These are phyloP conservation scores for Planococcus citri DNA, from an alignment of 1,140 invertebrate species.

Conservation along the genomic window DNA sequence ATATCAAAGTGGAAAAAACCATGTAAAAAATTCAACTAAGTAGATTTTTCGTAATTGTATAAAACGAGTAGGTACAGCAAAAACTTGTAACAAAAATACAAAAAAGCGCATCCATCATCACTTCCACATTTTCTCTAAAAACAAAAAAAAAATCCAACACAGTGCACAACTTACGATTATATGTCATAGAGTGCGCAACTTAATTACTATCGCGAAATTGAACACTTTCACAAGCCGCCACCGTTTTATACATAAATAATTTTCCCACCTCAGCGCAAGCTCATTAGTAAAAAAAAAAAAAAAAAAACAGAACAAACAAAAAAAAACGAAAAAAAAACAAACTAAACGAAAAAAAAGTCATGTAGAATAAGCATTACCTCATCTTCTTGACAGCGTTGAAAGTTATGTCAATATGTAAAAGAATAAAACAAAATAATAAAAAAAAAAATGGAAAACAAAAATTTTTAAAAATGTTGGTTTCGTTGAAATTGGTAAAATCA, in stretches of 20 bases:
- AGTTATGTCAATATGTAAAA: slow-evolving; percentile 2
- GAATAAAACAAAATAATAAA: background rate
- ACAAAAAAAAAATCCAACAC: no score
- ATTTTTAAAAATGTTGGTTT: background rate
- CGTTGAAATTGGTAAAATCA: background rate
- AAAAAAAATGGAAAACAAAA: background rate
- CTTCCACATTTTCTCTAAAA: background rate
- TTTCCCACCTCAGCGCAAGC: background rate
- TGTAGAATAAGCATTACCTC: background rate
- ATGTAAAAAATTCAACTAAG: background rate
- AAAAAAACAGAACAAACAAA: background rate
- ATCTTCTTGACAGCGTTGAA: background rate
- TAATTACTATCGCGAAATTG: background rate
- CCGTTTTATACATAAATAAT: background rate
- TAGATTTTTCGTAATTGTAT: background rate
- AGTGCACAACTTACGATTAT: background rate
- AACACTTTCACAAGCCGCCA: background rate
- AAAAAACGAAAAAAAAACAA: background rate
- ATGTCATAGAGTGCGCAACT: background rate
- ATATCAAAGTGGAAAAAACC: background rate
- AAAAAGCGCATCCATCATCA: no score
- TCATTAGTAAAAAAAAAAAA: background rate
- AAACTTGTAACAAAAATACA: background rate
- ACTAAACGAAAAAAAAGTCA: no score
- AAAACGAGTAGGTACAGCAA: background rate